phyloP scores from a whole-genome alignment of 2,888 invertebrate species.

The Neoascia interrupta region DNA sequence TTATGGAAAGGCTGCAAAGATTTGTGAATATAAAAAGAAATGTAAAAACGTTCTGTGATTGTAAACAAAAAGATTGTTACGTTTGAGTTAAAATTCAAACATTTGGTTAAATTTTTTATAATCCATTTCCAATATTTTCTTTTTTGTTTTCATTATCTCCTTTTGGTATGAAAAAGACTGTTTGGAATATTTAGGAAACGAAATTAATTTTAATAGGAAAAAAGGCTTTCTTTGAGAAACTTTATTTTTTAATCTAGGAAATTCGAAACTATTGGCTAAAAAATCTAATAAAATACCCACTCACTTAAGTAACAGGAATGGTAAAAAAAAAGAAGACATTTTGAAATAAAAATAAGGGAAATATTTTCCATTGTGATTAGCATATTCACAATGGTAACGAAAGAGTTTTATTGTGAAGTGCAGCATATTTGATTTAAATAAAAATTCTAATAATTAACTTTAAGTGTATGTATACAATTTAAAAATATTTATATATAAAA shows the following conservation, averaged over 20 bases:
- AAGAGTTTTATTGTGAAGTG: conserved; percentile 25
- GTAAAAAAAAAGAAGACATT: neutral
- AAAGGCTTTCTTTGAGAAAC: conserved; percentile 29
- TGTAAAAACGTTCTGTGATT: conserved; percentile 69
- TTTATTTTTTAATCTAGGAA: conserved; percentile 24
- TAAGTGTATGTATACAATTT: neutral
- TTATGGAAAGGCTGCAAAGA: conserved; percentile 68
- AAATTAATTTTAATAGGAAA: conserved; percentile 46
- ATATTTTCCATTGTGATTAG: conserved; percentile 24
- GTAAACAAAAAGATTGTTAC: conserved; percentile 61
- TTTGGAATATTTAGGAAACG: conserved; percentile 50
- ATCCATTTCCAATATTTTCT: conserved; percentile 5
- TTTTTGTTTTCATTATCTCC: neutral
- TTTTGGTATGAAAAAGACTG: conserved; percentile 46
- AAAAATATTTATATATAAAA: neutral
- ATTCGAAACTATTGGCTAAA: conserved; percentile 45
- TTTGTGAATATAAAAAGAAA: conserved; percentile 63
- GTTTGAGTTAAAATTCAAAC: conserved; percentile 58
- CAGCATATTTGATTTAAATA: neutral
- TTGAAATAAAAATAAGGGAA: conserved; percentile 1
- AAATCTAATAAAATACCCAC: too few species aligned
- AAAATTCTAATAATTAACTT: neutral
- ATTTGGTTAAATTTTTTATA: conserved; percentile 34
- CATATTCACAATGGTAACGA: conserved; percentile 15
- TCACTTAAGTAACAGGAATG: too few species aligned